These are phyloP conservation scores for Ammospiza maritima DNA, from an alignment of 2,797 vertebrate species.

Conservation along the genomic window DNA sequence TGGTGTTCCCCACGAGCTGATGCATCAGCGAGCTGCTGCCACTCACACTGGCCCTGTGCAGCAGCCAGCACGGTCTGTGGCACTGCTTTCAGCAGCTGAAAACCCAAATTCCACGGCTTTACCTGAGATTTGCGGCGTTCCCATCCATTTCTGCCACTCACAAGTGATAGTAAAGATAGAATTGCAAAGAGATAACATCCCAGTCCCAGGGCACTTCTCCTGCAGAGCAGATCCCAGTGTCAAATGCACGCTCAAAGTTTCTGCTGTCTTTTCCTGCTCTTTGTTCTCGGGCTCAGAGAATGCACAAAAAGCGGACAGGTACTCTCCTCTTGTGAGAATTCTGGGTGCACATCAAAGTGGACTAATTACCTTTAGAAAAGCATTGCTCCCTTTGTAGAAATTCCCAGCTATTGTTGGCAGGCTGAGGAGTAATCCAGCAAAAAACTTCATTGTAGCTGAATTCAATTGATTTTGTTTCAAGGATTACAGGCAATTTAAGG, in stretches of 20 bases:
- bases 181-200: not conserved
- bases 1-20: not conserved
- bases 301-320: not conserved
- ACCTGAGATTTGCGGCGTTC: not conserved
- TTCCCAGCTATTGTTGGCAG: conserved; percentile 3
- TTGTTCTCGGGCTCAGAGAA: not conserved
- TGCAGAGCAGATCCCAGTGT: not conserved
- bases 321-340: not conserved
- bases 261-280: not conserved
- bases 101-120: not conserved
- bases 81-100: not conserved
- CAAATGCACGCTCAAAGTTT: not conserved
- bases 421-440: not conserved
- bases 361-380: not conserved
- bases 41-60: fast-evolving
- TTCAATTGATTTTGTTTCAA: not conserved
- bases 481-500: conserved; percentile 9
- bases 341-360: not conserved
- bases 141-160: not conserved
- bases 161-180: not conserved
- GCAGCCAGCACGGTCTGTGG: not conserved
- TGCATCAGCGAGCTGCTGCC: not conserved
- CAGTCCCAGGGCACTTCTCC: not conserved
- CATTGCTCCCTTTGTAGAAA: not conserved
- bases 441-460: conserved; percentile 1